Evolutionary conservation across 2,113 vertebrate species (phyloP), one percentile per base, ranked within the genome.

Genomic region (Percina caprodes): DNA sequence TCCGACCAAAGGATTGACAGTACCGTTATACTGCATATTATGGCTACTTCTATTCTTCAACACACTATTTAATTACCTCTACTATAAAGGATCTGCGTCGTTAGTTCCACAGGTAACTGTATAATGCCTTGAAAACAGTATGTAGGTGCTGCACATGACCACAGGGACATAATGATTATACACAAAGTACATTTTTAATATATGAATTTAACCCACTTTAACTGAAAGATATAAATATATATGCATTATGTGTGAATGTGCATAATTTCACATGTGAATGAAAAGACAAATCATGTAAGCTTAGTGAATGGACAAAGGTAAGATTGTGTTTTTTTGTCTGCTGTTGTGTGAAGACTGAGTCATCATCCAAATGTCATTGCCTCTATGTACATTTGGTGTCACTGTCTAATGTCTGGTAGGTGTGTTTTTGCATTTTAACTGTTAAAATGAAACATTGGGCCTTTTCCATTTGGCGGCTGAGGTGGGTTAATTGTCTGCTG

Each of bases 321-420:
- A 46, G 7, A 12, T 15, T 15, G 21, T 54, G 0, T 13, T 11
- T 59, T 30, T 35, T 8, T 39, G 23, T 19, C 55, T 82, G 63
- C 68, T 80, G 85, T 80, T 73, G 51, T 21, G 5, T 74, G 51
- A 75, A 71, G 26, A 65, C 11, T 4, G 21, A 66, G 56, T 59
- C 58, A 55, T 73, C 35, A 8, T 63, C 9, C 52, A 24, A 9
- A 33, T 24, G 15, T 21, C 42, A 11, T 39, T 73, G 26, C 24
- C 30, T 59, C 71, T 39, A 23, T 68, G 67, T 60, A 4, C 14
- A 55, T 51, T 0, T 65, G 55, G 14, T 54, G 23, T 39, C 19
- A 12, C 33, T 52, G 10, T 65, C 11, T 54, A 1, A 35, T 52
- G 10, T 65, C 11, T 54, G 4, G 2, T 26, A 12, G 11, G 24